These are phyloP conservation scores for Bombus ignitus DNA, from an alignment of 1,140 invertebrate species.

Conservation along the genomic window DNA sequence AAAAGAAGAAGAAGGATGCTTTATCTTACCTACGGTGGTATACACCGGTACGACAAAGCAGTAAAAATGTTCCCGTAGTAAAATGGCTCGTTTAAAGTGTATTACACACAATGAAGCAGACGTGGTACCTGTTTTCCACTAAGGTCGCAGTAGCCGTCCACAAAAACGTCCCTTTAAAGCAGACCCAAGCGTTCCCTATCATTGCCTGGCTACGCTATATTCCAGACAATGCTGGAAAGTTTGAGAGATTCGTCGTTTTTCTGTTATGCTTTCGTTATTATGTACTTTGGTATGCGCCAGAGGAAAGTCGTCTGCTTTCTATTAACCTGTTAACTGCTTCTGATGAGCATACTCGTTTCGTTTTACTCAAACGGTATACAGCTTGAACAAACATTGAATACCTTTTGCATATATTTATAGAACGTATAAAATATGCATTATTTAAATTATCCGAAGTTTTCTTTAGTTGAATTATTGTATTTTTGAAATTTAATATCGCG, in stretches of 20 bases:
- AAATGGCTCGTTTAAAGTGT: constrained; percentile 35
- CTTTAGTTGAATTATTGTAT: too few relatives aligned
- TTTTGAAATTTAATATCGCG: too few relatives aligned
- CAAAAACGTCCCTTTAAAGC: constrained; percentile 10
- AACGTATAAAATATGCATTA: too few relatives aligned
- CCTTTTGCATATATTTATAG: too few relatives aligned
- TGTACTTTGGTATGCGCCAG: not conserved
- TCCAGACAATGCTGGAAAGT: constrained; percentile 31
- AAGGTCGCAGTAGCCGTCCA: not conserved
- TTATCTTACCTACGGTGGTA: constrained; percentile 41
- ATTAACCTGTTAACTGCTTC: constrained; percentile 10
- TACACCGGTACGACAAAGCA: not conserved
- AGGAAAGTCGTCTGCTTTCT: constrained; percentile 35
- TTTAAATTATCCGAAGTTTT: too few relatives aligned
- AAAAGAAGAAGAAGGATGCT: constrained; percentile 1
- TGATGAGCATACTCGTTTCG: too few relatives aligned
- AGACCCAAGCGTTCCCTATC: not conserved
- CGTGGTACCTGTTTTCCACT: not conserved
- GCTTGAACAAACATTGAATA: too few relatives aligned
- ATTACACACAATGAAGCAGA: constrained; percentile 17
- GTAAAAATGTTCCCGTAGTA: constrained; percentile 27
- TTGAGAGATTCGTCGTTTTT: constrained; percentile 28
- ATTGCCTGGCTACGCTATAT: not conserved
- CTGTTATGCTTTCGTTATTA: constrained; percentile 35
- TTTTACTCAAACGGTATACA: too few relatives aligned